Evolutionary conservation across 2,113 vertebrate genomes (phyloP).

Genomic region (Oryzias javanicus): DNA sequence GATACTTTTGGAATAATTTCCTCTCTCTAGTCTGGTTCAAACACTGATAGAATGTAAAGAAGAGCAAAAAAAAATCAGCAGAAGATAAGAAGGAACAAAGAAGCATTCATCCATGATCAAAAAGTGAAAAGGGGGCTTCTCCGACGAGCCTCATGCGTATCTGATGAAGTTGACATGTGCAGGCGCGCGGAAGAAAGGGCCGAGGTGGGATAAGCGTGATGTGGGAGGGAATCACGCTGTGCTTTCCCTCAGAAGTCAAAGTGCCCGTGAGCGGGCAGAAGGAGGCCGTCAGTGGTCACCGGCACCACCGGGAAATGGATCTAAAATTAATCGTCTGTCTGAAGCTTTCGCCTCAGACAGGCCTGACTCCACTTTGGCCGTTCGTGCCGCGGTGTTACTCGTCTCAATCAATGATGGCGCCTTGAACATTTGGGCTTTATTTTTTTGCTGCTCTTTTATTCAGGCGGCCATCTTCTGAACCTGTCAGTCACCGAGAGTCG

Average conservation of each 20-base stretch:
- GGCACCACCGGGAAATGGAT: slow-evolving; percentile 33
- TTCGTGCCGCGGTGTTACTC: slow-evolving; percentile 9
- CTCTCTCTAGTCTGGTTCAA: slow-evolving; percentile 12
- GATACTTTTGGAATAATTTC: slow-evolving; percentile 40
- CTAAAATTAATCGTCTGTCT: slow-evolving; percentile 44
- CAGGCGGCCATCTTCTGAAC: slow-evolving; percentile 11
- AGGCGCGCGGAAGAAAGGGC: slow-evolving; percentile 34
- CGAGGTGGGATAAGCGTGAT: background rate
- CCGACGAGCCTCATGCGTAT: slow-evolving; percentile 34
- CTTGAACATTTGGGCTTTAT: background rate
- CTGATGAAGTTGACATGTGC: slow-evolving; percentile 47
- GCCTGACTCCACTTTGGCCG: slow-evolving; percentile 8
- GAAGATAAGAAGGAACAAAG: slow-evolving; percentile 10
- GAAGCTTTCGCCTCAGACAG: slow-evolving; percentile 2
- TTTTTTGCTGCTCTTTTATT: slow-evolving; percentile 15
- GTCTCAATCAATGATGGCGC: slow-evolving; percentile 17
- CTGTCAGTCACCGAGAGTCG: background rate
- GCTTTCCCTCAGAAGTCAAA: slow-evolving; percentile 49
- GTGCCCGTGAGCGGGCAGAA: slow-evolving; percentile 24
- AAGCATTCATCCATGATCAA: slow-evolving; percentile 15
- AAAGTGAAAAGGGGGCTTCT: background rate
- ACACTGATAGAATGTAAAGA: background rate
- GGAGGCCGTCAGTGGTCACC: slow-evolving; percentile 25
- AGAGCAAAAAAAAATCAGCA: slow-evolving; percentile 5
- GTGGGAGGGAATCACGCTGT: slow-evolving; percentile 44